Evolutionary conservation across 2,113 vertebrate species (phyloP), one percentile per base, ranked within the genome.

Genomic region (Lonchura striata): DNA sequence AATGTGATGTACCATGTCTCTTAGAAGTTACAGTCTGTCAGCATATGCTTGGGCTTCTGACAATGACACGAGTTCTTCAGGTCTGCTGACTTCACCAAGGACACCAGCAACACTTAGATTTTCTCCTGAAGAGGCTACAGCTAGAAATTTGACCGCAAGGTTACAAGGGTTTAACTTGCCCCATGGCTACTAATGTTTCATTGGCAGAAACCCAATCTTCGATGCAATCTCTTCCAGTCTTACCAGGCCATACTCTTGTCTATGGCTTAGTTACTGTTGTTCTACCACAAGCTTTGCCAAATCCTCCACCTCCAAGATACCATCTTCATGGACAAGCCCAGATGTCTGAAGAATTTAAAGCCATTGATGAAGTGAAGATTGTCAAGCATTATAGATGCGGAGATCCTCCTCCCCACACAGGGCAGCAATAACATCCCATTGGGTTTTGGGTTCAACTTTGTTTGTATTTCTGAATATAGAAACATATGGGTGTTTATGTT

Each of bases 41-140:
- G 39, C 1, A 2, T 54, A 30, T 63, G 79, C 88, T 66, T 88
- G 54, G 50, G 60, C 46, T 92, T 92, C 88, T 94, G 91, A 90
- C 76, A 92, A 30, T 86, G 86, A 86, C 70, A 42, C 64, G 86
- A 1, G 10, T 83, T 78, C 72, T 74, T 86, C 76, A 86, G 83
- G 92, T 94, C 94, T 88, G 76, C 83, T 95, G 86, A 94, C 49
- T 94, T 95, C 91, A 95, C 60, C 72, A 78, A 88, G 94, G 91
- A 64, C 94, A 92, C 8, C 35, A 84, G 60, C 54, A 94, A 78
- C 52, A 44, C 47, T 86, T 75, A 78, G 52, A 83, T 90, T 88
- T 92, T 94, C 64, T 94, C 52, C 52, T 65, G n/a, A 72, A 86
- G 56, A 94, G n/a, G 17, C 50, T 78, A 47, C 33, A 70, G 56